Conservation (phyloP, 2,113 vertebrate genomes). For the Fregata magnificens region DNA sequence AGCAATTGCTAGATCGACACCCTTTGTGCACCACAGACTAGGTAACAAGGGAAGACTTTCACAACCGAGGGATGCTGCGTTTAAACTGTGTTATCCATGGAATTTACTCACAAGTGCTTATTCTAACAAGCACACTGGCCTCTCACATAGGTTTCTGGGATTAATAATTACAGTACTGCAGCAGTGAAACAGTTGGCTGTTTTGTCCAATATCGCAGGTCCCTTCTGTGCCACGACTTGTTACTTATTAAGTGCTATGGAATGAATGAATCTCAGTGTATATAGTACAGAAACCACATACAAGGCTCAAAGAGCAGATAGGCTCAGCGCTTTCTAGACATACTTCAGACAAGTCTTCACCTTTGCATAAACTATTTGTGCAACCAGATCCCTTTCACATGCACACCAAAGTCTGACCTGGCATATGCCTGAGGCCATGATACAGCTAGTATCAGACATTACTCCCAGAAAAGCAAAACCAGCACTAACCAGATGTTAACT, state of each 20-base stretch:
- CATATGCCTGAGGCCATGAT: background rate
- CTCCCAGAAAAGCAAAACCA: background rate
- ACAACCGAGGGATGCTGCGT: background rate
- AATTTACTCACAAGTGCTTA: background rate
- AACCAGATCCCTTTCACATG: background rate
- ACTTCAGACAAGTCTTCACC: background rate
- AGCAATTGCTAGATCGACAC: background rate
- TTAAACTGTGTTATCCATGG: background rate
- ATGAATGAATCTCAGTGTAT: background rate
- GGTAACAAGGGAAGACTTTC: background rate
- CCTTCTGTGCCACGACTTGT: background rate
- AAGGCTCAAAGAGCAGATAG: background rate
- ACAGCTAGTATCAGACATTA: background rate
- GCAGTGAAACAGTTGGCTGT: background rate
- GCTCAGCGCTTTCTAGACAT: background rate
- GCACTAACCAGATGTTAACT: background rate
- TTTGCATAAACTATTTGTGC: background rate
- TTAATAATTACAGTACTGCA: background rate
- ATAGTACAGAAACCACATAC: background rate
- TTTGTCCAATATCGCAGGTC: background rate
- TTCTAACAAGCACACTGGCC: background rate
- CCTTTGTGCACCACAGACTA: background rate
- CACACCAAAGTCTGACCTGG: background rate
- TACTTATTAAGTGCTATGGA: background rate
- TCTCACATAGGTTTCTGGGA: background rate